Conservation (phyloP, 2,797 vertebrate species). For the Apogon hyalosoma region DNA sequence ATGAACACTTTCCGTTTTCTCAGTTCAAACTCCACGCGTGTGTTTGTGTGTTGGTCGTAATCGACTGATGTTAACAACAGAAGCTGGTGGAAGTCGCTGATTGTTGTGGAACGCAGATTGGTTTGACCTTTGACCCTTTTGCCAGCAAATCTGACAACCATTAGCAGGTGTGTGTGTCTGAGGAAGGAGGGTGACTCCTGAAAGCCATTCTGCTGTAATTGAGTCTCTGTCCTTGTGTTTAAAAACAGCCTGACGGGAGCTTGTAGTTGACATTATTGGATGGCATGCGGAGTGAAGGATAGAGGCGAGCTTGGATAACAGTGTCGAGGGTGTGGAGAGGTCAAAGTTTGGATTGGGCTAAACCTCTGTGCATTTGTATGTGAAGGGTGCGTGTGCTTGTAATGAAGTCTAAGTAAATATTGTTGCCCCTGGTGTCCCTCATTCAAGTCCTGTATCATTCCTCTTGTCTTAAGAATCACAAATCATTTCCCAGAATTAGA, state of each 20-base stretch:
- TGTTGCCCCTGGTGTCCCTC: slow-evolving; percentile 56
- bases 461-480: slow-evolving; percentile 76
- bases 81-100: slow-evolving; percentile 75
- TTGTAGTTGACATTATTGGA: slow-evolving; percentile 79
- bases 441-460: slow-evolving; percentile 66
- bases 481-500: slow-evolving; percentile 85
- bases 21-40: slow-evolving; percentile 8
- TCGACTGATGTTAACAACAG: slow-evolving; percentile 79
- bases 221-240: slow-evolving; percentile 84
- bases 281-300: slow-evolving; percentile 72
- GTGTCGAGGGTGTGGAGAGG: slow-evolving; percentile 65
- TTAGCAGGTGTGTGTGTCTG: slow-evolving; percentile 77
- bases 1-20: not conserved
- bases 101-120: slow-evolving; percentile 82
- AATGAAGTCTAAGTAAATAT: slow-evolving; percentile 80
- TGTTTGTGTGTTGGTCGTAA: slow-evolving; percentile 60
- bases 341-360: slow-evolving; percentile 73
- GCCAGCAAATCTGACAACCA: slow-evolving; percentile 77
- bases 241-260: slow-evolving; percentile 81
- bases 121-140: slow-evolving; percentile 78
- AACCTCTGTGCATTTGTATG: slow-evolving; percentile 53
- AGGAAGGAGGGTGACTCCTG: slow-evolving; percentile 63
- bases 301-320: slow-evolving; percentile 63
- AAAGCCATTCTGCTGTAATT: slow-evolving; percentile 84
- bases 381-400: slow-evolving; percentile 43